Base-by-base conservation (phyloP, 2,888 invertebrate species). In the Plebejus argus region DNA sequence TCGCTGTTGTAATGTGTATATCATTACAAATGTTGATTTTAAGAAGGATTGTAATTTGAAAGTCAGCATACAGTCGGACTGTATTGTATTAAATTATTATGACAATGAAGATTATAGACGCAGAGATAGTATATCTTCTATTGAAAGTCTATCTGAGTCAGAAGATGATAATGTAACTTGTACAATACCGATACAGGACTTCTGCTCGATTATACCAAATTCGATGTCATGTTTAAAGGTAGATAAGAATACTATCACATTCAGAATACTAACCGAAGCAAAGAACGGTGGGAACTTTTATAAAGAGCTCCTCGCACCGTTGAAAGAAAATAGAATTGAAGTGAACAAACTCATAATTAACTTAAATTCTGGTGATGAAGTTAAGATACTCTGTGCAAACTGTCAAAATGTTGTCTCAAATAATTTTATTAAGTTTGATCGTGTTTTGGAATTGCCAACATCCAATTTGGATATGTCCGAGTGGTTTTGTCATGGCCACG, bases 401-500 rank as follows among this genome's bases (percentile, higher is more conserved):
- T 90, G 93, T 82, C 87, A 85, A 0, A 94, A 95, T 84, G 82
- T 88, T n/a, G 85, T 95, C 61, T 88, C 94, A n/a, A 91, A 93
- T 79, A 88, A 86, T 80, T 85, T 84, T 76, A 90, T 94, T 0
- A 90, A 89, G 74, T 96, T 96, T 87, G 87, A 93, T 74, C 91
- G 96, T 80, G 90, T 96, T 83, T 87, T 96, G 79, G 96, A 96
- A 78, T 86, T 96, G 77, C 96, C 96, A 0, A 94, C 95, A 0
- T 91, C 93, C 20, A 94, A 94, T 87, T 88, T 95, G 78, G 95
- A 96, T 83, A 93, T 95, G 85, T 93, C 94, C 0, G 96, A 96
- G 80, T 96, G 96, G 95, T 96, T 96, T 85, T 96, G 96, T 83
- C 96, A 96, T 81, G 92, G 92, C 0, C 91, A 92, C 71, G 88